Evolutionary conservation across 2,797 vertebrate species (phyloP), one percentile per base, ranked within the genome.

Genomic region (Spondyliosoma cantharus): DNA sequence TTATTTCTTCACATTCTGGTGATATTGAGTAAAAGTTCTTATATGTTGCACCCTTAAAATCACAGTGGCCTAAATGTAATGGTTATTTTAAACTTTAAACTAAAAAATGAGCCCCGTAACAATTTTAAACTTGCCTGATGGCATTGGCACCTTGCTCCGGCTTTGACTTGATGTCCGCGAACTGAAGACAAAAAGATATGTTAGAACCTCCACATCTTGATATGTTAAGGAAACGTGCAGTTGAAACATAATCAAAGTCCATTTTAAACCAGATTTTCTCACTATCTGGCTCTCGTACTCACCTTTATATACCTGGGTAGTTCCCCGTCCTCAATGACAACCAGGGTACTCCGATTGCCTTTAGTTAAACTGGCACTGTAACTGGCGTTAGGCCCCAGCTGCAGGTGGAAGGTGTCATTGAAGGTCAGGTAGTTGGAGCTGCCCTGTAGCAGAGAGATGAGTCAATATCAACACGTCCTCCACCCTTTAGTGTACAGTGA

Each of bases 131-230:
- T 80, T 87, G 95, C 98, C 97, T 98, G 90, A 99, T 90, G 0
- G 93, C 87, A 66, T 97, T 99, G 3, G 71, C 71, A 20, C 97
- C 96, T 85, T 96, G 69, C 0, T 94, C 94, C 60, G 97, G 96
- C 86, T 99, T 99, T 43, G 50, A 0, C 0, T 0, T 75, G 66
- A 87, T 82, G 66, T 95, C 95, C 0, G 37, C 19, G 1, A 81
- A 42, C 90, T 96, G 85, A 20, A 57, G 50, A 84, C 3, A 70
- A 54, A 63, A 71, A 81, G 43, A 65, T 0, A 66, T 2, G 25
- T 86, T 20, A 76, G 16, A 20, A 17, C 6, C 14, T 45, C 5
- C 22, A 45, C 15, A 45, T 45, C 3, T 49, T 22, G 43, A 20
- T 6, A 8, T 8, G 46, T 60, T 9, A 16, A 32, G 16, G n/a